Conservation (phyloP, 2,797 vertebrate genomes). For the Brotula barbata region DNA sequence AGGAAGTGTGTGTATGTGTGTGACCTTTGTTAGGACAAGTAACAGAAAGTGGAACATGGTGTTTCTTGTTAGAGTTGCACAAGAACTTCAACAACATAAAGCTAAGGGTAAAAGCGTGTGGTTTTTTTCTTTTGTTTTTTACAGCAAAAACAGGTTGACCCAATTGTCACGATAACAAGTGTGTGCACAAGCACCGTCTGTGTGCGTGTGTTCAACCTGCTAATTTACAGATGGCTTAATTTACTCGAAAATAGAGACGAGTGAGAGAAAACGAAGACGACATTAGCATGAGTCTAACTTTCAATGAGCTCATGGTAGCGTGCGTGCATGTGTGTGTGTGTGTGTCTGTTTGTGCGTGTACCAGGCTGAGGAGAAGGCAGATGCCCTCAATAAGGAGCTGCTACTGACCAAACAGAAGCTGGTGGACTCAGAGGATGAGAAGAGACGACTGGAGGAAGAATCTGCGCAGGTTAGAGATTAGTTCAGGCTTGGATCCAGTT, state of each 20-base stretch:
- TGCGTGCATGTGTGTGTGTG: conserved; percentile 19
- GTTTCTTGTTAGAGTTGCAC: conserved; percentile 11
- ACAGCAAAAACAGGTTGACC: too few species aligned
- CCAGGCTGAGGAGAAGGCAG: conserved; percentile 96
- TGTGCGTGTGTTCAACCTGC: conserved; percentile 14
- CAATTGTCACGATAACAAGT: too few species aligned
- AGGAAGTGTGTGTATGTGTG: background rate
- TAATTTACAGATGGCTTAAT: background rate
- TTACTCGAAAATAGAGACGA: conserved; percentile 22
- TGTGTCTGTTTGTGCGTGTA: conserved; percentile 42
- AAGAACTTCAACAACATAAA: conserved; percentile 2
- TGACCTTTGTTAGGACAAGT: background rate
- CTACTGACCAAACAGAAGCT: conserved; percentile 98
- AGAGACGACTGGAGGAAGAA: conserved; percentile 92
- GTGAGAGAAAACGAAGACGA: conserved; percentile 17
- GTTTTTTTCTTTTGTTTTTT: too few species aligned
- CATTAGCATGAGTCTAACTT: conserved; percentile 39
- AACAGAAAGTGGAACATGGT: background rate
- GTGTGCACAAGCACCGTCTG: background rate
- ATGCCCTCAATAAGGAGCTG: conserved; percentile 96
- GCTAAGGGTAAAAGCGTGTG: background rate
- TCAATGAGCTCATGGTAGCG: conserved; percentile 40
- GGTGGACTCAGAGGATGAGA: conserved; percentile 97
- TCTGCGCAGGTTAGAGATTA: conserved; percentile 86
- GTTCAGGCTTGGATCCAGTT: background rate